Evolutionary conservation across 2,888 invertebrate genomes (phyloP).

Genomic region (Cryptus viduatorius): DNA sequence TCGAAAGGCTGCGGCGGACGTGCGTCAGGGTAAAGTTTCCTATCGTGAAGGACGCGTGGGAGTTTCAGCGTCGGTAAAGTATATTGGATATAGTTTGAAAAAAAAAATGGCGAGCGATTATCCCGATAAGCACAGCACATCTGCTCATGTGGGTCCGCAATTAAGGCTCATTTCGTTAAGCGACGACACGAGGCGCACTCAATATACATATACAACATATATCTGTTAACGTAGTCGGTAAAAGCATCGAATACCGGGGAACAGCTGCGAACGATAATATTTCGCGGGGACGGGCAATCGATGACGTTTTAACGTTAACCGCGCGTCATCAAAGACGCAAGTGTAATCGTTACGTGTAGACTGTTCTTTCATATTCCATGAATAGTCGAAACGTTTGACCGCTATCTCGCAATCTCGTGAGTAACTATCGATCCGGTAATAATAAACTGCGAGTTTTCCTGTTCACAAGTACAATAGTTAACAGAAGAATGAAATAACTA

Average conservation of each 20-base stretch:
- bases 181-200: not conserved
- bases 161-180: slow-evolving; percentile 28
- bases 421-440: no score
- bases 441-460: no score
- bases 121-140: slow-evolving; percentile 21
- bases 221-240: not conserved
- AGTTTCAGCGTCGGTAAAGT: not conserved
- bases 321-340: not conserved
- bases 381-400: not conserved
- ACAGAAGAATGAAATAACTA: no score
- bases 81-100: not conserved
- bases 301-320: not conserved
- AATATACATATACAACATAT: not conserved
- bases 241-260: not conserved
- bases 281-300: slow-evolving; percentile 5
- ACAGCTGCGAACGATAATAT: slow-evolving; percentile 28
- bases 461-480: no score
- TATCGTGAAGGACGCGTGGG: not conserved
- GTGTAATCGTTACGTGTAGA: not conserved
- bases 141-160: slow-evolving; percentile 10
- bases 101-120: not conserved
- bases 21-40: not conserved
- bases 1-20: no score
- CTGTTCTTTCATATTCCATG: not conserved
- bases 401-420: no score